phyloP scores from a whole-genome alignment of 2,888 invertebrate species.

The Autographa pulchrina region DNA sequence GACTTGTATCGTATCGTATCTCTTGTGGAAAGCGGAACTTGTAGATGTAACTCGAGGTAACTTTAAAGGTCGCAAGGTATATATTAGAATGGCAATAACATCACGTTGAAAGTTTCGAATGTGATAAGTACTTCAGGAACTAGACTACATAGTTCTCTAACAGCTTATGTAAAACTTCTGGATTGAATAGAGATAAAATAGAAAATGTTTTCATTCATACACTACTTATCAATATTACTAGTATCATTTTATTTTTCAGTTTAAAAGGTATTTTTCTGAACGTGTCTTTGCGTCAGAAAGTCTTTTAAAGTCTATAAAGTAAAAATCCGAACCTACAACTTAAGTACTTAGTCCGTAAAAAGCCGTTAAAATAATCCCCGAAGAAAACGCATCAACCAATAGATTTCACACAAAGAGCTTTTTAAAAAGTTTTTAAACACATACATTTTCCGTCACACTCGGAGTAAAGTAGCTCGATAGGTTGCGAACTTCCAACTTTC shows the following conservation, averaged over 20 bases:
- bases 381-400: conserved; percentile 51
- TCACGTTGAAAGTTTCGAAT: conserved; percentile 29
- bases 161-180: conserved; percentile 1
- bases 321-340: conserved; percentile 21
- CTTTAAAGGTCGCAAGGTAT: conserved; percentile 30
- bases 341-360: conserved; percentile 37
- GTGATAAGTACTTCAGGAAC: background rate
- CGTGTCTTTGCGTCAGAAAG: background rate
- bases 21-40: conserved; percentile 37
- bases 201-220: no score
- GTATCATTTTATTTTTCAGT: background rate
- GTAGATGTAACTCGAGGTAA: conserved; percentile 21
- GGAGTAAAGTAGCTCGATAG: conserved; percentile 62
- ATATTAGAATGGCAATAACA: conserved; percentile 29
- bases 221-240: no score
- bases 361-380: conserved; percentile 52
- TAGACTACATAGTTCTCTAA: background rate
- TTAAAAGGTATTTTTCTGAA: background rate
- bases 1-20: conserved; percentile 38
- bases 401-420: conserved; percentile 58
- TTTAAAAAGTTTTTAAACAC: conserved; percentile 61
- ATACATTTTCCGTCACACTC: conserved; percentile 61
- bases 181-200: background rate
- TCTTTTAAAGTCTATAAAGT: conserved; percentile 20
- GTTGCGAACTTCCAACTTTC: conserved; percentile 65